phyloP scores from a whole-genome alignment of 1,140 invertebrate species.

The Drosophila tani region DNA sequence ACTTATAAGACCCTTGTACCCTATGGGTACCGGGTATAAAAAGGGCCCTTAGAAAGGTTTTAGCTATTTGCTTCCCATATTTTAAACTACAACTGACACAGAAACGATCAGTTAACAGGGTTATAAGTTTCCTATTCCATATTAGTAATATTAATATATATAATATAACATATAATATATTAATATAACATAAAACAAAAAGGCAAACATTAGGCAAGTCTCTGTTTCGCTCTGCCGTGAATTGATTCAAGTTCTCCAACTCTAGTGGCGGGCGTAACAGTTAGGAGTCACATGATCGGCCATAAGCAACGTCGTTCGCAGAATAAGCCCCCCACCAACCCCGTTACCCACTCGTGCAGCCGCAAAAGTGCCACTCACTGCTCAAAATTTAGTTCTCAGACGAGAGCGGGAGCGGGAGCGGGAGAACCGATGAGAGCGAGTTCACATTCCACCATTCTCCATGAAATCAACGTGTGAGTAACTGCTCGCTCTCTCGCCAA shows the following conservation, averaged over 20 bases:
- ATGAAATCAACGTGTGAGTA: slow-evolving; percentile 17
- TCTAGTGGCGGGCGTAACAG: slow-evolving; percentile 45
- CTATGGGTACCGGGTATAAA: too few species aligned
- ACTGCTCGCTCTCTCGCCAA: slow-evolving; percentile 20
- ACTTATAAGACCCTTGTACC: too few species aligned
- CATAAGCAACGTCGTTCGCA: slow-evolving; percentile 34
- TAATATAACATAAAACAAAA: slow-evolving; percentile 1
- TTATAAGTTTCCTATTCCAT: background rate
- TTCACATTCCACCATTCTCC: background rate
- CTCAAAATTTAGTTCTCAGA: slow-evolving; percentile 13
- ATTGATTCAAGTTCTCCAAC: slow-evolving; percentile 5
- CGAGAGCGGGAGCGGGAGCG: background rate
- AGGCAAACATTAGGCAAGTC: background rate
- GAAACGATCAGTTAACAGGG: background rate
- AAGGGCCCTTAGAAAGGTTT: background rate
- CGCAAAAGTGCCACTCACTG: slow-evolving; percentile 27
- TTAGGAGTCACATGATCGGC: slow-evolving; percentile 69
- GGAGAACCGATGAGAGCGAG: background rate
- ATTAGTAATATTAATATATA: too few species aligned
- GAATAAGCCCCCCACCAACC: slow-evolving; percentile 14
- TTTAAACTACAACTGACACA: background rate
- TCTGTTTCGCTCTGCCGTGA: background rate
- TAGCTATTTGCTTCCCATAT: background rate
- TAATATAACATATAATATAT: too few species aligned
- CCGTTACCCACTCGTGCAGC: slow-evolving; percentile 14